Percentiles rank a stretch among this genome's conserved stretches.
phyloP scores from a whole-genome alignment of 2,113 vertebrate species.

The Rhinogobius similis region DNA sequence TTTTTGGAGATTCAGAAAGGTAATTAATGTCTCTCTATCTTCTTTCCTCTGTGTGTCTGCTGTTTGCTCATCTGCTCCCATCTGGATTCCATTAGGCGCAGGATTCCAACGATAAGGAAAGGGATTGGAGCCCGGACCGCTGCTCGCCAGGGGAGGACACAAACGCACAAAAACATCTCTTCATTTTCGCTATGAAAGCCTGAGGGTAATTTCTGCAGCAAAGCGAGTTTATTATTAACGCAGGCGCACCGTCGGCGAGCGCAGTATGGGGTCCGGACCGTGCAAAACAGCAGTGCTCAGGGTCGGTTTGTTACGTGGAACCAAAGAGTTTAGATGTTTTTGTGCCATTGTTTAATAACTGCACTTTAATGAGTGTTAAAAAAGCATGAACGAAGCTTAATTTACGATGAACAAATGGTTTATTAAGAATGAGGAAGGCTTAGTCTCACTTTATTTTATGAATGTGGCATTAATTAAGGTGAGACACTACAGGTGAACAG shows the following conservation, averaged over 20 bases:
- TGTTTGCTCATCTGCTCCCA: conserved; percentile 65
- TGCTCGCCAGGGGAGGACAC: conserved; percentile 16
- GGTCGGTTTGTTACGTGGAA: neutral
- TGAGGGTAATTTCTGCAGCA: neutral
- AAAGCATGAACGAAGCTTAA: too few species aligned
- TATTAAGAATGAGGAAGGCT: too few species aligned
- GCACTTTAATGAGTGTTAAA: too few species aligned
- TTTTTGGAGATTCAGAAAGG: conserved; percentile 52
- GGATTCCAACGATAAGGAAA: conserved; percentile 66
- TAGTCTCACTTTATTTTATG: too few species aligned
- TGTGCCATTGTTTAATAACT: too few species aligned
- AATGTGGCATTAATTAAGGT: too few species aligned
- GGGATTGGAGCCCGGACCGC: conserved; percentile 27
- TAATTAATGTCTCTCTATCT: conserved; percentile 62
- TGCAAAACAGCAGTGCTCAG: neutral
- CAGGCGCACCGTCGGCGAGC: neutral
- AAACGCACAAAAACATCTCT: conserved; percentile 15
- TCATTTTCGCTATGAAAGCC: conserved; percentile 5
- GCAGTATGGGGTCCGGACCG: neutral
- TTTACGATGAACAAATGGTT: too few species aligned
- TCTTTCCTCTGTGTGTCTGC: conserved; percentile 30
- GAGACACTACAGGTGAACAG: too few species aligned
- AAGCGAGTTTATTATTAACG: neutral
- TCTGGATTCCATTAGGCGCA: conserved; percentile 66
- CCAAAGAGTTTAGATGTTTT: too few species aligned